These are phyloP conservation scores for Piliocolobus tephrosceles DNA, from an alignment of 2,113 vertebrate species.

Conservation along the genomic window DNA sequence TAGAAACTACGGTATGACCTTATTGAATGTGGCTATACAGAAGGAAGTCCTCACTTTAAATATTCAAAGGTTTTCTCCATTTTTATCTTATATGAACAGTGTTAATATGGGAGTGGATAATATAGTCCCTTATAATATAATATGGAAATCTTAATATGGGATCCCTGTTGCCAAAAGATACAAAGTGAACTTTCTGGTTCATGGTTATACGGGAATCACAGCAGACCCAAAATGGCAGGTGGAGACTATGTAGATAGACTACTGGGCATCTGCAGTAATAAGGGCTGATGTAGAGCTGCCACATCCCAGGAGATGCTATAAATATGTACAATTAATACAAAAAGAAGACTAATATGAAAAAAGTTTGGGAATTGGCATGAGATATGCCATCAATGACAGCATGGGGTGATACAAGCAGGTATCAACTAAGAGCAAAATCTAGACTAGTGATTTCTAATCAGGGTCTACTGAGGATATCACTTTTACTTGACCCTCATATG, in stretches of 20 bases:
- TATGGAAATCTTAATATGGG: not conserved
- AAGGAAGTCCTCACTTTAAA: not conserved
- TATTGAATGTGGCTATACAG: not conserved
- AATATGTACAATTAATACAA: not conserved
- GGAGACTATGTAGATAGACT: not conserved
- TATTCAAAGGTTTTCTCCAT: not conserved
- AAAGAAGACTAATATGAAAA: not conserved
- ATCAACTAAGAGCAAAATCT: not conserved
- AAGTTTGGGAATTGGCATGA: not conserved
- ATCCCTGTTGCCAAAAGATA: not conserved
- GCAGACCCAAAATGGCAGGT: not conserved
- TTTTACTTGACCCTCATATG: not conserved
- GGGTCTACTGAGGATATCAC: not conserved
- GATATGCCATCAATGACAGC: not conserved
- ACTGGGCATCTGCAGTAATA: not conserved
- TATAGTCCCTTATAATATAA: not conserved
- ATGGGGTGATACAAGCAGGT: not conserved
- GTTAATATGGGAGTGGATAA: not conserved
- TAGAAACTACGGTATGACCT: not conserved
- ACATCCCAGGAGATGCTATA: not conserved
- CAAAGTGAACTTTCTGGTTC: not conserved
- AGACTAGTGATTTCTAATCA: not conserved
- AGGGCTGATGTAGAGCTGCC: not conserved
- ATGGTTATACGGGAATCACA: not conserved
- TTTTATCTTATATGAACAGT: not conserved